Evolutionary conservation across 2,113 vertebrate genomes (phyloP).

Genomic region (Acrocephalus arundinaceus): DNA sequence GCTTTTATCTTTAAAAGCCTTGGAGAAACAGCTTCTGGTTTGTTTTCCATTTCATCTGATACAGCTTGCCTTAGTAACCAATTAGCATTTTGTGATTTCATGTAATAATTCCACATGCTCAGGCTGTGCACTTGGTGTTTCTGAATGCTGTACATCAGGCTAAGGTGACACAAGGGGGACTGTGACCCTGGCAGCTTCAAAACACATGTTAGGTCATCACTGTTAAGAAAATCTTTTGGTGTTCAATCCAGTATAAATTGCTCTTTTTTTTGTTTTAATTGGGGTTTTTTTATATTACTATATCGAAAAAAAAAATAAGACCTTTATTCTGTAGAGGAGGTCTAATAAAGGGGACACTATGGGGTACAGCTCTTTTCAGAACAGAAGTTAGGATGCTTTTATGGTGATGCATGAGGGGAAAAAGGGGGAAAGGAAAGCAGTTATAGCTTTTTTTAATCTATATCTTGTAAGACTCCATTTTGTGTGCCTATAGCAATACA

Average conservation of each 20-base stretch:
- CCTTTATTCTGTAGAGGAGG: neutral
- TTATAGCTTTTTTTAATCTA: neutral
- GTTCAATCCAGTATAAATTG: neutral
- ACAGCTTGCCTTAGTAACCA: neutral
- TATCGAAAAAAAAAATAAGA: neutral
- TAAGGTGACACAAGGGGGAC: neutral
- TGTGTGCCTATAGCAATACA: neutral
- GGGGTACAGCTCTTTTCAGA: neutral
- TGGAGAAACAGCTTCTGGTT: slow-evolving; percentile 49
- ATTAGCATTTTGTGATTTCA: neutral
- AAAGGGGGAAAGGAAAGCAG: neutral
- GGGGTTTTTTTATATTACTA: rapidly evolving
- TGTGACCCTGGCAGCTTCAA: neutral
- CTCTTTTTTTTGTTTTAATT: no score
- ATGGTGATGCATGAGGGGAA: neutral
- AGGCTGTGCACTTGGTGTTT: neutral
- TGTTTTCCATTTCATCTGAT: slow-evolving; percentile 48
- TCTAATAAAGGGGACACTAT: neutral
- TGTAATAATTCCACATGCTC: neutral
- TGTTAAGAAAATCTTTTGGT: neutral
- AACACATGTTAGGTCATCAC: neutral
- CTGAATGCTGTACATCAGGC: neutral
- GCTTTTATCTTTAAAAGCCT: slow-evolving; percentile 70
- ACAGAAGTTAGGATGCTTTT: neutral
- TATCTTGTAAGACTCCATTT: neutral